These are phyloP conservation scores for Istiophorus platypterus DNA, from an alignment of 2,113 vertebrate species.

Conservation along the genomic window DNA sequence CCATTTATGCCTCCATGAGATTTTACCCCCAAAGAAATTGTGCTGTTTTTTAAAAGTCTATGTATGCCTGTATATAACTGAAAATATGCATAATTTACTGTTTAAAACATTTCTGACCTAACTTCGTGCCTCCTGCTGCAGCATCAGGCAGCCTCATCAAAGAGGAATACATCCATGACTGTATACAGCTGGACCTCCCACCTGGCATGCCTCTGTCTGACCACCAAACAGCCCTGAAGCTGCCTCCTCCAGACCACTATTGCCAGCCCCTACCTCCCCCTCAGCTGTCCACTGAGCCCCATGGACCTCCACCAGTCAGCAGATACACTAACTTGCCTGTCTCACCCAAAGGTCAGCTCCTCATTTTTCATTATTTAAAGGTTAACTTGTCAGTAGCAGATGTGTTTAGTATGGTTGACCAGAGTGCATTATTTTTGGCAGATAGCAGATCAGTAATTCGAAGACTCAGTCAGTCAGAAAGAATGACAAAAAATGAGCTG, in stretches of 20 bases:
- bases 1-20: too few relatives aligned
- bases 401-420: neutral
- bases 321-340: slow-evolving; percentile 79
- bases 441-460: neutral
- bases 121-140: slow-evolving; percentile 27
- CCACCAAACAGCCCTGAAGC: slow-evolving; percentile 75
- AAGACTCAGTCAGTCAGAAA: neutral
- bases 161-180: slow-evolving; percentile 84
- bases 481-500: neutral
- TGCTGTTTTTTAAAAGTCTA: too few relatives aligned
- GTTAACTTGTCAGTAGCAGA: neutral
- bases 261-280: slow-evolving; percentile 76
- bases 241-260: slow-evolving; percentile 80
- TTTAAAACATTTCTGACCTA: neutral
- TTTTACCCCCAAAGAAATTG: too few relatives aligned
- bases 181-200: slow-evolving; percentile 79
- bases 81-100: neutral
- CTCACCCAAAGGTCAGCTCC: slow-evolving; percentile 75
- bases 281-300: slow-evolving; percentile 74
- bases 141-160: slow-evolving; percentile 80
- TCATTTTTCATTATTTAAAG: neutral
- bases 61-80: neutral
- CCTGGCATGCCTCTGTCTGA: slow-evolving; percentile 72
- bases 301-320: slow-evolving; percentile 59
- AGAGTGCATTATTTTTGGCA: neutral